These are phyloP conservation scores for Atrichornis clamosus DNA, from an alignment of 2,113 vertebrate species.

Conservation along the genomic window DNA sequence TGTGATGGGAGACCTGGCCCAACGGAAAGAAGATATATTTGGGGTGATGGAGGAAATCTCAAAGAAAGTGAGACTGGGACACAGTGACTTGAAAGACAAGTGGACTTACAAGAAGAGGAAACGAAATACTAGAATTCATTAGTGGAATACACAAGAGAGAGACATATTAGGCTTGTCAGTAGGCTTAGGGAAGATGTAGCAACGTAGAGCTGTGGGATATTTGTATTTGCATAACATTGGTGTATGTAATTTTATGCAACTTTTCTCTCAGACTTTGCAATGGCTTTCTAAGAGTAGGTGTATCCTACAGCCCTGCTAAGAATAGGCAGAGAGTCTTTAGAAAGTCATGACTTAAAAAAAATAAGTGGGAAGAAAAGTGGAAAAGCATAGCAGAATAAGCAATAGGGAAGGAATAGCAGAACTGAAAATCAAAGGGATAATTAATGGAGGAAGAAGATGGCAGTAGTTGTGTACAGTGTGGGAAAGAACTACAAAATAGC, in stretches of 20 bases:
- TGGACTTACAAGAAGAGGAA: neutral
- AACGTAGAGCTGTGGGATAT: neutral
- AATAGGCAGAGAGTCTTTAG: neutral
- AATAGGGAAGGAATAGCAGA: neutral
- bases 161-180: neutral
- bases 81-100: neutral
- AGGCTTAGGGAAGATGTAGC: neutral
- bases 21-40: neutral
- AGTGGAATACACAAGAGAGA: neutral
- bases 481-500: neutral
- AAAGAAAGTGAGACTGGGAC: neutral
- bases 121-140: neutral
- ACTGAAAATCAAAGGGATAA: neutral
- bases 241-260: neutral
- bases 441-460: neutral
- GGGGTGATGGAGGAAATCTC: neutral
- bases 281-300: neutral
- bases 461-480: neutral
- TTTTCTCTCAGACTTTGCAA: neutral
- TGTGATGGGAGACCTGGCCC: neutral
- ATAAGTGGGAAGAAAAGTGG: neutral
- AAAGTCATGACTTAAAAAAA: neutral
- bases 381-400: neutral
- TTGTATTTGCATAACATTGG: neutral
- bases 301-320: neutral